phyloP scores from a whole-genome alignment of 2,797 vertebrate genomes.

The Danionella dracula region DNA sequence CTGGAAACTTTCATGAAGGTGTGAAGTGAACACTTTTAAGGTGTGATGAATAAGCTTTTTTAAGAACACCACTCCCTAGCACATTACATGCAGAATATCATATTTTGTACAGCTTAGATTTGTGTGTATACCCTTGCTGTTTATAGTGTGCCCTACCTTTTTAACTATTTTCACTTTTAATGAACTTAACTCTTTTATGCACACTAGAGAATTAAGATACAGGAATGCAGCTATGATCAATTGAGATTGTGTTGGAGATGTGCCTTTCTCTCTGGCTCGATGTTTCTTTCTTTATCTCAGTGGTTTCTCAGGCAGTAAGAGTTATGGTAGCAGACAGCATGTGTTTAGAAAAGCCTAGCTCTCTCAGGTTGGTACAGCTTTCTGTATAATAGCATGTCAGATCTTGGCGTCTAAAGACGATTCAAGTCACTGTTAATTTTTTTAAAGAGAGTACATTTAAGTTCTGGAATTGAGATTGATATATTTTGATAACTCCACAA shows the following conservation, averaged over 20 bases:
- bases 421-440: not conserved
- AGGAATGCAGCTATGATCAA: no score
- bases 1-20: not conserved
- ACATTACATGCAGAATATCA: no score
- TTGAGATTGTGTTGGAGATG: no score
- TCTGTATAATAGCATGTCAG: not conserved
- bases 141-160: no score
- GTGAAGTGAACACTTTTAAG: not conserved
- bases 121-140: no score
- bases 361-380: not conserved
- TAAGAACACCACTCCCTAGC: not conserved
- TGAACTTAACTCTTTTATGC: no score
- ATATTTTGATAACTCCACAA: no score
- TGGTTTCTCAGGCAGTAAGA: not conserved
- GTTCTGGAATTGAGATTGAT: no score
- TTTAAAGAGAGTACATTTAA: no score
- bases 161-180: no score
- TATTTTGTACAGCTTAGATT: no score
- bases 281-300: not conserved
- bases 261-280: not conserved
- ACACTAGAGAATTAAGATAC: no score
- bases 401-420: not conserved
- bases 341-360: slow-evolving; percentile 1
- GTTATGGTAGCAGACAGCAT: not conserved
- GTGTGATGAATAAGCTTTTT: not conserved